A percentile compares a stretch with the other conserved stretches of the same genome.
phyloP scores from a whole-genome alignment of 2,113 vertebrate genomes.

The Paradoxurus hermaphroditus region DNA sequence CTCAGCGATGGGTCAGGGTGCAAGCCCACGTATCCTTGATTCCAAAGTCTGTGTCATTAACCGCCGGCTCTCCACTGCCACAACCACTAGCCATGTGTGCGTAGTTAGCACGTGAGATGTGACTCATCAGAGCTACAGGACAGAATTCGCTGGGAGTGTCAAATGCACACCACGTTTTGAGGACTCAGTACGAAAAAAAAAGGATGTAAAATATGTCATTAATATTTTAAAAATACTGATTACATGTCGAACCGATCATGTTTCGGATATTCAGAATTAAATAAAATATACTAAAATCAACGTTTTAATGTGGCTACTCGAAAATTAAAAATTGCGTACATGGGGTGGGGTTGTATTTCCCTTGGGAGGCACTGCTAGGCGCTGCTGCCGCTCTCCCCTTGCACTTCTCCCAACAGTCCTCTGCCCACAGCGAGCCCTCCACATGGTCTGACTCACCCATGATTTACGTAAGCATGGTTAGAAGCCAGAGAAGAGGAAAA shows the following conservation, averaged over 20 bases:
- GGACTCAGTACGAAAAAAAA: neutral
- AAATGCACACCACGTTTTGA: neutral
- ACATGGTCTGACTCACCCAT: neutral
- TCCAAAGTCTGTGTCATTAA: neutral
- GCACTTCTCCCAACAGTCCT: neutral
- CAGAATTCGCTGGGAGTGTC: neutral
- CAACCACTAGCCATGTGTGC: neutral
- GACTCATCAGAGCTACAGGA: neutral
- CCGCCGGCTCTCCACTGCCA: neutral
- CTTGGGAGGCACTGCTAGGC: neutral
- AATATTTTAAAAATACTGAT: neutral
- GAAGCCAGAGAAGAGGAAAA: neutral
- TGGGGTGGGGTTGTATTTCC: neutral
- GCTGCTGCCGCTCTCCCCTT: neutral
- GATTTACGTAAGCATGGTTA: neutral
- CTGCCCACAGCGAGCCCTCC: neutral
- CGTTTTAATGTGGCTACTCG: neutral
- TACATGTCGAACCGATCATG: neutral
- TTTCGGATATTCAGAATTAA: neutral
- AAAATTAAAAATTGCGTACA: neutral
- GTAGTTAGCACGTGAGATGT: neutral
- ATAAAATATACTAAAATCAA: neutral
- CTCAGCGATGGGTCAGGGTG: neutral
- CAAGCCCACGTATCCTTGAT: neutral
- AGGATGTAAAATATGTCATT: neutral